Conservation (phyloP, 2,888 invertebrate genomes). For the Caradrina clavipalpis region DNA sequence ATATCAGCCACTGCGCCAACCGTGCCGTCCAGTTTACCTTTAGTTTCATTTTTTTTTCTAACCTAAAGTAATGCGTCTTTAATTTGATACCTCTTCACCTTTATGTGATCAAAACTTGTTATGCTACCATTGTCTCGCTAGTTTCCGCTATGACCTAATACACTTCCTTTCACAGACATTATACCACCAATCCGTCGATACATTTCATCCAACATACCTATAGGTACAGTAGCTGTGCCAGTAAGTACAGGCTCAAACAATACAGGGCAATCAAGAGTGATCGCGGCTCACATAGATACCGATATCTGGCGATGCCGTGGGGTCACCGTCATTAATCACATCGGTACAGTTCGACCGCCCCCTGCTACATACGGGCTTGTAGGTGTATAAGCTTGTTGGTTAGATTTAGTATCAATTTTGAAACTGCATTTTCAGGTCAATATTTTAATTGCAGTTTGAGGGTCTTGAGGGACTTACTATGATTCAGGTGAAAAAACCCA, state of each 20-base stretch:
- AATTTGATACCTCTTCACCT: slow-evolving; percentile 1
- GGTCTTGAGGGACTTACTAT: too few species aligned
- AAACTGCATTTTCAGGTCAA: too few species aligned
- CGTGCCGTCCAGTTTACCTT: background rate
- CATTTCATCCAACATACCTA: slow-evolving; percentile 1
- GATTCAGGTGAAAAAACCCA: too few species aligned
- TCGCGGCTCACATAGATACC: slow-evolving; percentile 64
- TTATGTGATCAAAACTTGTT: background rate
- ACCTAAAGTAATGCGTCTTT: background rate
- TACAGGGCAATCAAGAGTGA: slow-evolving; percentile 73
- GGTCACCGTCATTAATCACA: slow-evolving; percentile 78
- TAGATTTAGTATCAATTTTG: too few species aligned
- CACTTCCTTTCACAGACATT: background rate
- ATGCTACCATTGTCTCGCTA: slow-evolving; percentile 2
- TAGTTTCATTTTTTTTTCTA: too few species aligned
- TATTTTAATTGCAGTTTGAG: too few species aligned
- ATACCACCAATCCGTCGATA: background rate
- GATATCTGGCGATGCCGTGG: slow-evolving; percentile 70
- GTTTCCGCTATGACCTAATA: background rate
- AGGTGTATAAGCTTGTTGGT: background rate
- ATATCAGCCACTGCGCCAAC: too few species aligned
- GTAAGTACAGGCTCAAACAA: slow-evolving; percentile 53
- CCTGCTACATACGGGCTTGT: slow-evolving; percentile 35
- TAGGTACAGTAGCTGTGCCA: slow-evolving; percentile 39
- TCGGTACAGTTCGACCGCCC: slow-evolving; percentile 68